A percentile compares a stretch with the other conserved stretches of the same genome.
phyloP scores from a whole-genome alignment of 1,140 invertebrate genomes.

The Megalonaias nervosa region DNA sequence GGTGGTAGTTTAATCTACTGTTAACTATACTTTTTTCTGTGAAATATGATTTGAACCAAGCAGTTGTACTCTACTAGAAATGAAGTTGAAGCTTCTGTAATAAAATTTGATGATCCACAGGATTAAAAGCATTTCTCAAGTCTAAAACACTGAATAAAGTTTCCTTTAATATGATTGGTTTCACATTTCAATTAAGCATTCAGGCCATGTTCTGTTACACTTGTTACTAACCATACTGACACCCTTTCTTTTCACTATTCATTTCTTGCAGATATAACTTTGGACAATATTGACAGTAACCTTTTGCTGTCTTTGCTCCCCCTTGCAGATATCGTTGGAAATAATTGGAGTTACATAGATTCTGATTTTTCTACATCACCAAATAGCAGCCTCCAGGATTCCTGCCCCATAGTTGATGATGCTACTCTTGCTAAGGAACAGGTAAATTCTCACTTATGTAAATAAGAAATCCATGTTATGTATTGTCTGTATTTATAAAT shows the following conservation, averaged over 20 bases:
- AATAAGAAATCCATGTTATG: neutral
- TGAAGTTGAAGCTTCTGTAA: too few species aligned
- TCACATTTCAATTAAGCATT: neutral
- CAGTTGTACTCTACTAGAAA: too few species aligned
- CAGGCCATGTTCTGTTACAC: slow-evolving; percentile 2
- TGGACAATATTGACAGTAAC: slow-evolving; percentile 48
- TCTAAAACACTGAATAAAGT: too few species aligned
- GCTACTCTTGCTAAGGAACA: slow-evolving; percentile 62
- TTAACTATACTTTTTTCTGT: too few species aligned
- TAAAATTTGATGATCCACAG: too few species aligned
- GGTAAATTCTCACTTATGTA: slow-evolving; percentile 31
- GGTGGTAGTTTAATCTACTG: too few species aligned
- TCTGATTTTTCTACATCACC: slow-evolving; percentile 42
- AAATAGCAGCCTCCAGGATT: slow-evolving; percentile 34
- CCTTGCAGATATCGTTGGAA: slow-evolving; percentile 55
- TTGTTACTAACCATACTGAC: slow-evolving; percentile 7
- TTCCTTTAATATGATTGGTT: neutral
- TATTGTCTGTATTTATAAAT: too few species aligned
- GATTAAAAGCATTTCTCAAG: too few species aligned
- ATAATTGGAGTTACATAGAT: slow-evolving; percentile 57
- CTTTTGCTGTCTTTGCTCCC: slow-evolving; percentile 43
- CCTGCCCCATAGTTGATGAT: slow-evolving; percentile 48
- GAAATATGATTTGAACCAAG: too few species aligned
- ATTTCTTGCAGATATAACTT: slow-evolving; percentile 40
- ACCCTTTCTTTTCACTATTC: slow-evolving; percentile 13